Base-by-base conservation (phyloP, 2,888 invertebrate genomes). In the Agonopterix arenella region DNA sequence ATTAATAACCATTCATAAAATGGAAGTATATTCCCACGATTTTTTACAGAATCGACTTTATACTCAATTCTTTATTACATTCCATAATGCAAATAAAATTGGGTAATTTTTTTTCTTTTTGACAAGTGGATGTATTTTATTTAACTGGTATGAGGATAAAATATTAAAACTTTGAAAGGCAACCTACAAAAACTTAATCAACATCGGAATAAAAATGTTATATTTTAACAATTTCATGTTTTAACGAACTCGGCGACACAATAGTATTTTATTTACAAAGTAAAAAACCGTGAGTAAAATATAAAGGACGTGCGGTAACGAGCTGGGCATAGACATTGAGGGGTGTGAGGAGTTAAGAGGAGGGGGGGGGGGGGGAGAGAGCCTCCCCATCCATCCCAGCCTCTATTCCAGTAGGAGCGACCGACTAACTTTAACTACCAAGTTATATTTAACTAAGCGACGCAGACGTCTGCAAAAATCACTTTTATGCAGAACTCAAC, bases 231-330 rank as follows among this genome's bases (percentile, higher is more conserved):
- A 28, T 28, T 28, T 28, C 28, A 28, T 28, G 11, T 28, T 16
- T 11, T 5, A 28, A 28, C 5, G 7, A 40, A n/a, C 42, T 28
- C 37, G 13, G 11, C 36, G 45, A 47, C 44, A 36, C 45, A 43
- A 40, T n/a, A 40, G 40, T 52, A 40, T 40, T n/a, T n/a, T 52
- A 40, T 40, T 11, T n/a, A 45, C 48, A 38, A 45, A 49, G 43
- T 42, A 50, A 46, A 46, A 45, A 40, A 44, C 44, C 48, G 51
- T 42, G 47, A 49, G 48, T 49, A 48, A 51, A 49, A 51, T 52
- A 45, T 44, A 51, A 50, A 46, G 11, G n/a, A 18, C 11, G 11
- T 28, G 16, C 11, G 11, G 41, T 28, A 47, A 44, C 48, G 48
- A 48, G 44, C 44, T 11, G 16, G 38, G 40, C 10, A 40, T n/a